A percentile compares a stretch with the other conserved stretches of the same genome.
Conservation (phyloP, 1,140 invertebrate species). For the Drosophila bipectinata region DNA sequence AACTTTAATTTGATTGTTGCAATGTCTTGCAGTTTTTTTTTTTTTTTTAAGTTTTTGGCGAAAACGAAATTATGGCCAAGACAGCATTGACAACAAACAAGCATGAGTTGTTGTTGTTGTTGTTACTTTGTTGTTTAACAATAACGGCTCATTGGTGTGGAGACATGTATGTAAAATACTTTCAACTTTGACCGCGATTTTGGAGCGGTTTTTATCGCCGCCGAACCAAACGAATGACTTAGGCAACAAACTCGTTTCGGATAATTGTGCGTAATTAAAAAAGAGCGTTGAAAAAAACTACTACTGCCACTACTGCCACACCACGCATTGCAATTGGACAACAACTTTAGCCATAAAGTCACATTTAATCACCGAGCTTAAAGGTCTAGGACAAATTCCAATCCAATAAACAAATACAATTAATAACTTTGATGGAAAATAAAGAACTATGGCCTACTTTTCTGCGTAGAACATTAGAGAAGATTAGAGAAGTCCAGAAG, state of each 20-base stretch:
- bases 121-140: conserved; percentile 10
- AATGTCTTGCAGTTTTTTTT: conserved; percentile 75
- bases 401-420: not conserved
- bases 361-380: not conserved
- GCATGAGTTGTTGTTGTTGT: not conserved
- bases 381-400: conserved; percentile 30
- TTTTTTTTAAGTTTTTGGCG: conserved; percentile 18
- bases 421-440: not conserved
- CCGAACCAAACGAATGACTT: conserved; percentile 68
- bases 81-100: not conserved
- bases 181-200: conserved; percentile 74
- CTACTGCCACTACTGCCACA: not conserved
- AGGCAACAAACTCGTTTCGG: conserved; percentile 71
- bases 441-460: conserved; percentile 3
- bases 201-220: conserved; percentile 13
- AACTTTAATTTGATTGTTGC: conserved; percentile 80
- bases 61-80: conserved; percentile 62
- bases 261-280: conserved; percentile 51
- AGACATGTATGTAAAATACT: conserved; percentile 44
- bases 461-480: not conserved
- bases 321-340: conserved; percentile 46
- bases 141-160: conserved; percentile 35
- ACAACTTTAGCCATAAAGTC: not conserved
- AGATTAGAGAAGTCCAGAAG: not conserved
- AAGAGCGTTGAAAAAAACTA: conserved; percentile 6